Percentiles rank a stretch among this genome's conserved stretches.
Evolutionary conservation across 2,888 invertebrate species (phyloP).

Genomic region (Protula sp.): DNA sequence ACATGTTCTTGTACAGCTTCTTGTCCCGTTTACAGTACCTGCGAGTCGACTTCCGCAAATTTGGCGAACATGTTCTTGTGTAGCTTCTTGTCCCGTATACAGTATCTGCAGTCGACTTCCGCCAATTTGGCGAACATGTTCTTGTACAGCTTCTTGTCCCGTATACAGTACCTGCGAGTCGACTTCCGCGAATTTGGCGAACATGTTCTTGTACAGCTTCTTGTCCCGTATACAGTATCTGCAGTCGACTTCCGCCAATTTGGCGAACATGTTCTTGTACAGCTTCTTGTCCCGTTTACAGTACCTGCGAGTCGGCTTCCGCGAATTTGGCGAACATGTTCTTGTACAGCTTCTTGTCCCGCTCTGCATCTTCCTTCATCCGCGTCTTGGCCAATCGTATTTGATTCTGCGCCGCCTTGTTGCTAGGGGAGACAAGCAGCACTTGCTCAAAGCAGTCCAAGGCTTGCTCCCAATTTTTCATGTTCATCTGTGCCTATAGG

Average conservation of each 20-base stretch:
- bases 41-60: too few species aligned
- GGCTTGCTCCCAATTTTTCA: slow-evolving; percentile 75
- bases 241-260: slow-evolving; percentile 60
- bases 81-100: too few species aligned
- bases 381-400: slow-evolving; percentile 66
- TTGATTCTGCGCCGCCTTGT: slow-evolving; percentile 79
- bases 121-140: too few species aligned
- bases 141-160: too few species aligned
- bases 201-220: too few species aligned
- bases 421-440: slow-evolving; percentile 73
- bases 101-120: too few species aligned
- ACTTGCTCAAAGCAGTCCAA: slow-evolving; percentile 72
- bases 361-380: slow-evolving; percentile 69
- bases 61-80: too few species aligned
- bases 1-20: too few species aligned
- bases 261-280: slow-evolving; percentile 93
- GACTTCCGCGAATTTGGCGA: too few species aligned
- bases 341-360: slow-evolving; percentile 81
- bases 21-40: too few species aligned
- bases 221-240: too few species aligned
- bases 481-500: slow-evolving; percentile 63
- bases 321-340: slow-evolving; percentile 92
- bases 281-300: slow-evolving; percentile 76
- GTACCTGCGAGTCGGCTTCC: slow-evolving; percentile 37
- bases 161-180: too few species aligned